Evolutionary conservation across 2,888 invertebrate genomes (phyloP).

Genomic region (Phasia obesa): DNA sequence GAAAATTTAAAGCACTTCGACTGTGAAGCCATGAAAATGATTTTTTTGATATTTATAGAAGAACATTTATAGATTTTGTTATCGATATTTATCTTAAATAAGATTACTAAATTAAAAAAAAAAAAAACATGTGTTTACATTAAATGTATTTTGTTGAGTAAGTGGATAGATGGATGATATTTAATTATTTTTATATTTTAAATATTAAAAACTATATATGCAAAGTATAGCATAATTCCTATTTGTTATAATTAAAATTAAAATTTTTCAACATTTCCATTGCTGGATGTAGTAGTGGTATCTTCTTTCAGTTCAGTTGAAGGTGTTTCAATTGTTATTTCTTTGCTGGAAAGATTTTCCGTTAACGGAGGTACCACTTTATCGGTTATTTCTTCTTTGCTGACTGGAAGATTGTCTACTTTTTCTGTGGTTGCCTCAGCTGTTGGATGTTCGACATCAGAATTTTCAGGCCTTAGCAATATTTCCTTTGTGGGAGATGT

Average conservation of each 20-base stretch:
- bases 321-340: constrained; percentile 16
- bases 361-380: not conserved
- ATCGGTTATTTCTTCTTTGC: not conserved
- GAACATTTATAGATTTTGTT: constrained; percentile 15
- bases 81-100: constrained; percentile 17
- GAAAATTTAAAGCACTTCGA: constrained; percentile 46
- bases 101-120: constrained; percentile 42
- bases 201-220: constrained; percentile 53
- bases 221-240: not conserved
- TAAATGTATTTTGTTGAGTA: constrained; percentile 57
- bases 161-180: constrained; percentile 18
- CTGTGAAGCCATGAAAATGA: constrained; percentile 40
- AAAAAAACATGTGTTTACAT: constrained; percentile 41
- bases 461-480: not conserved
- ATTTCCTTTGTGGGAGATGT: not conserved
- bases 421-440: not conserved
- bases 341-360: constrained; percentile 16
- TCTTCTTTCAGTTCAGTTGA: constrained; percentile 5
- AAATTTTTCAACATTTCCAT: constrained; percentile 48
- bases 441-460: not conserved
- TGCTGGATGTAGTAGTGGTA: constrained; percentile 9
- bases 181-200: constrained; percentile 49
- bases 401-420: not conserved
- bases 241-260: not conserved
- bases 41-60: constrained; percentile 8